phyloP scores from a whole-genome alignment of 1,140 invertebrate species.

The Monomorium pharaonis region DNA sequence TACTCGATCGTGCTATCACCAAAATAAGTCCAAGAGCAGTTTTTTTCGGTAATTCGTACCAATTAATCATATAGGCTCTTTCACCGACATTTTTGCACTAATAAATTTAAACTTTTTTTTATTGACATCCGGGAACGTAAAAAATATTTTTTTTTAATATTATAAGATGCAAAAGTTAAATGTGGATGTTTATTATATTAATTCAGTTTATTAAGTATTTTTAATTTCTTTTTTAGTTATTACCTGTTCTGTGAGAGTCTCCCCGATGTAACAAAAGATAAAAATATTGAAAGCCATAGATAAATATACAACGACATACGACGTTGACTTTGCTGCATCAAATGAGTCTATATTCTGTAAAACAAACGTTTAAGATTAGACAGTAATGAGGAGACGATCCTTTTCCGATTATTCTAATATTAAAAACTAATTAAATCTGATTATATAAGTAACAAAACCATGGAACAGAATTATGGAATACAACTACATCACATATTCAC shows the following conservation, averaged over 20 bases:
- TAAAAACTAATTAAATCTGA: neutral
- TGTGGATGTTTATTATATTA: neutral
- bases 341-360: conserved; percentile 66
- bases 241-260: conserved; percentile 73
- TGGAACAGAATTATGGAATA: neutral
- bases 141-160: neutral
- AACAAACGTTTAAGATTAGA: conserved; percentile 1
- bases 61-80: conserved; percentile 68
- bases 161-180: neutral
- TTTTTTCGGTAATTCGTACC: conserved; percentile 68
- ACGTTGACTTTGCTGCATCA: neutral
- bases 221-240: neutral
- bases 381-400: neutral
- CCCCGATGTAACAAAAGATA: conserved; percentile 75
- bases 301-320: conserved; percentile 51
- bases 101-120: conserved; percentile 10
- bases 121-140: neutral
- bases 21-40: conserved; percentile 64
- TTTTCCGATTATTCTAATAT: neutral
- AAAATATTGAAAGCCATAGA: conserved; percentile 75
- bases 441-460: conserved; percentile 5
- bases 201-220: neutral
- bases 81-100: conserved; percentile 66
- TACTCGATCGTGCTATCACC: conserved; percentile 63
- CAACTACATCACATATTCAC: conserved; percentile 9